Conservation (phyloP, 2,113 vertebrate genomes). For the Probosciger aterrimus region DNA sequence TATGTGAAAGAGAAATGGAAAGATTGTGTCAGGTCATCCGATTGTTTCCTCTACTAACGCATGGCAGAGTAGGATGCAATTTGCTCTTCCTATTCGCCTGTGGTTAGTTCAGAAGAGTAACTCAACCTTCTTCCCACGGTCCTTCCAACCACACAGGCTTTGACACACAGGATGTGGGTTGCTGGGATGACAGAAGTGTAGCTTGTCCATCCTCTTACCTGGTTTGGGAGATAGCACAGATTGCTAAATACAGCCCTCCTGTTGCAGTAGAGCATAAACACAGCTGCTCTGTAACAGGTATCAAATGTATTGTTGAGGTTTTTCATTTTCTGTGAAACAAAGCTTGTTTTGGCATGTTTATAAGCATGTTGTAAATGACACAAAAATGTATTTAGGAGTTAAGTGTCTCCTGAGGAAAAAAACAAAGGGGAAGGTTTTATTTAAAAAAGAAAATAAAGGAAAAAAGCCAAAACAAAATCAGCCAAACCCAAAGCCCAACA, state of each 20-base stretch:
- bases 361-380: background rate
- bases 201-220: background rate
- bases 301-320: background rate
- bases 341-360: background rate
- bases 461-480: background rate
- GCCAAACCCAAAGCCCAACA: background rate
- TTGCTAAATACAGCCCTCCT: background rate
- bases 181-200: background rate
- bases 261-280: background rate
- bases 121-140: background rate
- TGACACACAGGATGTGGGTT: background rate
- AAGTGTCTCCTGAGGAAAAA: background rate
- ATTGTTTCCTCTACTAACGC: background rate
- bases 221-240: background rate
- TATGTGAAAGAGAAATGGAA: background rate
- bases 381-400: background rate
- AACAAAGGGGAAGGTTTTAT: background rate
- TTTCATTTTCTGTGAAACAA: background rate
- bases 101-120: background rate
- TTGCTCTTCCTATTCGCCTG: background rate
- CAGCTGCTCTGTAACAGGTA: background rate
- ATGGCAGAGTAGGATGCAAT: background rate
- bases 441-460: conserved; percentile 5
- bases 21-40: background rate
- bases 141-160: background rate